Percentiles rank a stretch among this genome's conserved stretches.
Conservation (phyloP, 2,797 vertebrate genomes). For the Ispidina lecontei region DNA sequence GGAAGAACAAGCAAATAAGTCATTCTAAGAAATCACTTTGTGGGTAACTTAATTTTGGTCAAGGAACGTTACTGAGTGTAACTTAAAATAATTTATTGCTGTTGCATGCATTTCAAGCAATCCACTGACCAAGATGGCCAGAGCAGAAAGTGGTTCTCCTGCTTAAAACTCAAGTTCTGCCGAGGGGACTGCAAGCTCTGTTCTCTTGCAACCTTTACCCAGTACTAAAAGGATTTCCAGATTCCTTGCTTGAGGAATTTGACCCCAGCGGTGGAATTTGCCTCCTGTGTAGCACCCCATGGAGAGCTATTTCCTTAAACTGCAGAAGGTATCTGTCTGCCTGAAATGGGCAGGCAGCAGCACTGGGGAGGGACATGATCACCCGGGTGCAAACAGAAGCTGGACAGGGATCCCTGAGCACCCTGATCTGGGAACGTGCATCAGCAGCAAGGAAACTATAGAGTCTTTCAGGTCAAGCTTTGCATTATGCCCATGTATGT, state of each 20-base stretch:
- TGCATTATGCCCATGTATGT: fast-evolving
- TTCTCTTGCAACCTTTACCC: not conserved
- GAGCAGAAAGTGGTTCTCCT: not conserved
- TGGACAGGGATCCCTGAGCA: not conserved
- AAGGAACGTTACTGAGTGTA: not conserved
- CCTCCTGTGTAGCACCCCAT: not conserved
- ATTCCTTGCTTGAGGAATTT: conserved; percentile 16
- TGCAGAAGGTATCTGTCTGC: not conserved
- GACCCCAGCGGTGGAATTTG: conserved; percentile 40
- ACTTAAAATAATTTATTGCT: not conserved
- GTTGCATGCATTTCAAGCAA: not conserved
- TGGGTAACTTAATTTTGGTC: conserved; percentile 8
- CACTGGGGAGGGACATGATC: not conserved
- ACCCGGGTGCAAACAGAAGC: fast-evolving
- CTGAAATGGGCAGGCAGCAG: not conserved
- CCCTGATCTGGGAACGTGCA: not conserved
- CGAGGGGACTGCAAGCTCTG: not conserved
- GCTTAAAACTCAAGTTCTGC: not conserved
- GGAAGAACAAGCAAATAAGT: conserved; percentile 12
- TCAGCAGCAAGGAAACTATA: fast-evolving
- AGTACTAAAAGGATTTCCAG: conserved; percentile 14
- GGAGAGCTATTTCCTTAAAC: not conserved
- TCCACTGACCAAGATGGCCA: not conserved
- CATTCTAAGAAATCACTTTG: conserved; percentile 35
- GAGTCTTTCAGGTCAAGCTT: not conserved